Evolutionary conservation across 2,888 invertebrate species (phyloP).

Genomic region (Theretra japonica): DNA sequence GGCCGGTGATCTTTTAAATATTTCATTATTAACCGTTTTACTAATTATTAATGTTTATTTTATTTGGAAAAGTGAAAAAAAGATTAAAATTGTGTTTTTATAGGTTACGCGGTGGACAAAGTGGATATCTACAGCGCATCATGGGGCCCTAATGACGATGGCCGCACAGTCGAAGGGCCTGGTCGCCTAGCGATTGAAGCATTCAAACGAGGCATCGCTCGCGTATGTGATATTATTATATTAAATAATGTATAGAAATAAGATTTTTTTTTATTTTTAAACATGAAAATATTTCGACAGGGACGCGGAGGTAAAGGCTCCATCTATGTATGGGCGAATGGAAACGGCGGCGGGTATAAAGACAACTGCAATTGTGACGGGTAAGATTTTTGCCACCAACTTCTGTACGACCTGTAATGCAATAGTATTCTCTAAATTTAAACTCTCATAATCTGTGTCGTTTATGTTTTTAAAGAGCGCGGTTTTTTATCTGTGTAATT

Average conservation of each 20-base stretch:
- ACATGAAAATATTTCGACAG: constrained; percentile 55
- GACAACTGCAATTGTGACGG: constrained; percentile 98
- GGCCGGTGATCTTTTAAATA: no score
- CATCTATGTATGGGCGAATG: constrained; percentile 97
- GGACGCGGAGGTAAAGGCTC: constrained; percentile 92
- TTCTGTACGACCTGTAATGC: no score
- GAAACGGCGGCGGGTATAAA: constrained; percentile 92
- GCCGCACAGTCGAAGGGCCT: constrained; percentile 94
- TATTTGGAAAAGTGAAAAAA: not conserved
- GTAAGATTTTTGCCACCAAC: constrained; percentile 80
- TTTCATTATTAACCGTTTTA: not conserved
- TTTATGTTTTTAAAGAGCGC: no score
- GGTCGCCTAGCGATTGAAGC: constrained; percentile 91
- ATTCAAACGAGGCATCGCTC: constrained; percentile 88
- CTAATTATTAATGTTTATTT: no score
- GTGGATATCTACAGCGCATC: constrained; percentile 97
- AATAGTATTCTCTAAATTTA: no score
- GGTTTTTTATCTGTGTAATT: no score
- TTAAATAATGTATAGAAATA: no score
- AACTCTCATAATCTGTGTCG: no score
- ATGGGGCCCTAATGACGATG: constrained; percentile 97
- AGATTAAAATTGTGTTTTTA: constrained; percentile 6
- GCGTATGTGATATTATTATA: constrained; percentile 76
- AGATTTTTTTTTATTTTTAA: no score
- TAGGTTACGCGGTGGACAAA: constrained; percentile 87